Base-by-base conservation (phyloP, 2,113 vertebrate genomes). In the Dermatemys mawii region DNA sequence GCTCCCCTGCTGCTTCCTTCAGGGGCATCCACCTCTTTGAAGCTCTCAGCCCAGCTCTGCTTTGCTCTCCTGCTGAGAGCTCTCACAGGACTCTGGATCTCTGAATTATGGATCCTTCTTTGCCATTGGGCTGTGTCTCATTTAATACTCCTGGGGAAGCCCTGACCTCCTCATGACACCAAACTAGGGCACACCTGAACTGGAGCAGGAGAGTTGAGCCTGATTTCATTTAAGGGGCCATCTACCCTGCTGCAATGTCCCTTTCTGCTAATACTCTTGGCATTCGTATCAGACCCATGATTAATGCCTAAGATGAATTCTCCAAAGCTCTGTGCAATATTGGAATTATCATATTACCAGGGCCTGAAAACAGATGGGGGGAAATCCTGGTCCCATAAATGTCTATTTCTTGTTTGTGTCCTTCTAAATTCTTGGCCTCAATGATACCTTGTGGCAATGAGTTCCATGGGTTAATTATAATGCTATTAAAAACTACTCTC, bases 401-500 rank as follows among this genome's bases (percentile, higher is more conserved):
- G 12, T 57, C 44, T 32, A 16, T 2, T 24, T n/a, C 38, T 5
- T 5, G 50, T 51, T 46, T 29, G 16, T 82, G 53, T 4, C 63
- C n/a, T 76, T 8, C 73, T 51, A 51, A 27, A 17, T 67, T 48
- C 22, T 35, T n/a, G 35, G 35, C 8, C 8, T 38, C 63, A 70
- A 70, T 38, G 63, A 70, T 70, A 70, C 9, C n/a, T 11, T 46
- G 22, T 78, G 24, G 22, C 84, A 49, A 3, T 4, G 29, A 48
- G 51, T 55, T 32, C 41, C 70, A 46, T 32, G 12, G 50, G 11
- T 89, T 91, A 90, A 92, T 94, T 85, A 85, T 55, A 48, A 93
- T 46, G 80, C 63, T 95, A 86, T 96, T 92, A 96, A 94, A 86
- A 93, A 83, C 84, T 6, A 0, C 79, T 92, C 81, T 88, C 84